phyloP scores from a whole-genome alignment of 2,888 invertebrate species.

The Ormyrus rosae region DNA sequence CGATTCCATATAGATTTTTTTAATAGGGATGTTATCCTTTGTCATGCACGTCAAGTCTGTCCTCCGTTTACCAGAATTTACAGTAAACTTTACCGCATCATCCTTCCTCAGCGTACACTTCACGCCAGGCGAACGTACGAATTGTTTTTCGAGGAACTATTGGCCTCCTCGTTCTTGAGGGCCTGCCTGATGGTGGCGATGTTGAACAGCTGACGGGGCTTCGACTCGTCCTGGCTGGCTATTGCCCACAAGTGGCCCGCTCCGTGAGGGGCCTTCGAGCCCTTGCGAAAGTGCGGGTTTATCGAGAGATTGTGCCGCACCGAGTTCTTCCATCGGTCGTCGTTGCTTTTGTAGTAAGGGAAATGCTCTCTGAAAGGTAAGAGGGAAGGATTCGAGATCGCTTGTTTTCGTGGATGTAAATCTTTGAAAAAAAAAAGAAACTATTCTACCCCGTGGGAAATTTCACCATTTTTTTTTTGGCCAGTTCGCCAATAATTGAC shows the following conservation, averaged over 20 bases:
- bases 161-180: slow-evolving; percentile 55
- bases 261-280: slow-evolving; percentile 89
- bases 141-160: slow-evolving; percentile 28
- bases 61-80: no score
- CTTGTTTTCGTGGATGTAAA: no score
- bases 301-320: slow-evolving; percentile 94
- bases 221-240: slow-evolving; percentile 81
- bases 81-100: no score
- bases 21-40: no score
- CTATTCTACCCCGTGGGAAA: no score
- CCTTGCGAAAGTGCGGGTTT: slow-evolving; percentile 93
- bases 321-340: slow-evolving; percentile 95
- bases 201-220: slow-evolving; percentile 66
- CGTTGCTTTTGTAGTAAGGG: slow-evolving; percentile 92
- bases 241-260: slow-evolving; percentile 94
- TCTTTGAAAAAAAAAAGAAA: no score
- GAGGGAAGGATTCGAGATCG: no score
- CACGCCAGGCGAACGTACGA: slow-evolving; percentile 17
- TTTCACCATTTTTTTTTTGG: no score
- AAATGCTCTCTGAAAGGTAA: slow-evolving; percentile 85
- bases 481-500: no score
- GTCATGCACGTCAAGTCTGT: no score
- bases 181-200: slow-evolving; percentile 59
- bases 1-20: no score
- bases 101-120: no score